Base-by-base conservation (phyloP, 2,888 invertebrate species). In the Cryptus armator region DNA sequence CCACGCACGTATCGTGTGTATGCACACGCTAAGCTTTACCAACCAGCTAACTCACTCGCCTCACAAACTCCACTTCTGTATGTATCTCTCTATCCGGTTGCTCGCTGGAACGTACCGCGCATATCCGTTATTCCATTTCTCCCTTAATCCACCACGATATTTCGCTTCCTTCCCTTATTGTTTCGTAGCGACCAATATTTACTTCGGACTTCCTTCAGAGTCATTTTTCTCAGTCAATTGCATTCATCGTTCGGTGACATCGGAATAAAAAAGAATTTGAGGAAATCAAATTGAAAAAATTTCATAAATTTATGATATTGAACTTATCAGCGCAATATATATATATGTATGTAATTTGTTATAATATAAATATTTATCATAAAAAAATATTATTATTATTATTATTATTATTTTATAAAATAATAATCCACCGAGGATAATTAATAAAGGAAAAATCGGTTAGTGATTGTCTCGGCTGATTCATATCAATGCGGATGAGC, bases 361-460 rank as follows among this genome's bases (percentile, higher is more conserved):
- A 3, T 24, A 24, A 24, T 24, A 24, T 24, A 24, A 1, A 24
- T 3, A 24, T 24, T 19, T n/a, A n/a, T n/a, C n/a, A n/a, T 1
- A 24, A 24, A 24, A 24, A 24, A 24, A 24, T 3, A 24, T 24
- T 24, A 24, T 24, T 2, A 24, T 24, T 24, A 24, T 24, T 24
- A 24, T 24, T 24, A 19, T 24, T 24, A 24, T 24, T 2, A 24
- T 24, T 19, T 32, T 14, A 62, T 72, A 32, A 12, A 3, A 59
- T 16, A 59, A 71, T 83, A 86, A 85, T 87, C 87, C 82, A 78
- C 53, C 48, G 59, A 81, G 32, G 70, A 62, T 79, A 85, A 88
- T 87, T 89, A 87, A 89, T 88, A 87, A 87, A 84, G 74, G 85
- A 88, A 90, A 90, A 90, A 86, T 89, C 19, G 84, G 84, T 19